phyloP scores from a whole-genome alignment of 1,140 invertebrate species.

The Calephelis nemesis region DNA sequence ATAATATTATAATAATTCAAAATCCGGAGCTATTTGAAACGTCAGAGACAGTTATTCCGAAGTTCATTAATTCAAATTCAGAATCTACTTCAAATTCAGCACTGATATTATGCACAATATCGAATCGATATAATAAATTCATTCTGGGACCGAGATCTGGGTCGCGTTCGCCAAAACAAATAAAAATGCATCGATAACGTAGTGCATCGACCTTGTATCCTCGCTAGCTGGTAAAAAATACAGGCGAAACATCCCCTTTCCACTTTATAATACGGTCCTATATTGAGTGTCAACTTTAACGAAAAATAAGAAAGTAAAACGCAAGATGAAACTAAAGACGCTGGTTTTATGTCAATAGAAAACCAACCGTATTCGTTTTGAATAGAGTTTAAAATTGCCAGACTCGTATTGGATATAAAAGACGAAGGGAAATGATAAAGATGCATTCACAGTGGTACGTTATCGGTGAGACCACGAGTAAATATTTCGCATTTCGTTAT shows the following conservation, averaged over 20 bases:
- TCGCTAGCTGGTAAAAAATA: conserved; percentile 31
- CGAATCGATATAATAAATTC: conserved; percentile 77
- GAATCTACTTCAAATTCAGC: conserved; percentile 42
- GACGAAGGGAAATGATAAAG: conserved; percentile 64
- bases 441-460: conserved; percentile 63
- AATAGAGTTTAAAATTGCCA: conserved; percentile 35
- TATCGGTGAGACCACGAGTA: conserved; percentile 61
- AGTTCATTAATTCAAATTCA: conserved; percentile 23
- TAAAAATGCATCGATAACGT: conserved; percentile 73
- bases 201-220: conserved; percentile 73
- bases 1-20: too few species aligned
- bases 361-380: conserved; percentile 39
- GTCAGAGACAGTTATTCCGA: background rate
- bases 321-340: conserved; percentile 74
- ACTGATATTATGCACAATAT: conserved; percentile 69
- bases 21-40: too few species aligned
- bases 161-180: conserved; percentile 75
- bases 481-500: conserved; percentile 74
- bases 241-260: conserved; percentile 42
- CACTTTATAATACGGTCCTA: conserved; percentile 40
- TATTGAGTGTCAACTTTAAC: conserved; percentile 36
- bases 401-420: conserved; percentile 43
- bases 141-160: conserved; percentile 68
- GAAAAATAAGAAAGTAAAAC: conserved; percentile 74
- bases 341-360: conserved; percentile 32